phyloP scores from a whole-genome alignment of 2,888 invertebrate genomes.

The Leuctra nigra region DNA sequence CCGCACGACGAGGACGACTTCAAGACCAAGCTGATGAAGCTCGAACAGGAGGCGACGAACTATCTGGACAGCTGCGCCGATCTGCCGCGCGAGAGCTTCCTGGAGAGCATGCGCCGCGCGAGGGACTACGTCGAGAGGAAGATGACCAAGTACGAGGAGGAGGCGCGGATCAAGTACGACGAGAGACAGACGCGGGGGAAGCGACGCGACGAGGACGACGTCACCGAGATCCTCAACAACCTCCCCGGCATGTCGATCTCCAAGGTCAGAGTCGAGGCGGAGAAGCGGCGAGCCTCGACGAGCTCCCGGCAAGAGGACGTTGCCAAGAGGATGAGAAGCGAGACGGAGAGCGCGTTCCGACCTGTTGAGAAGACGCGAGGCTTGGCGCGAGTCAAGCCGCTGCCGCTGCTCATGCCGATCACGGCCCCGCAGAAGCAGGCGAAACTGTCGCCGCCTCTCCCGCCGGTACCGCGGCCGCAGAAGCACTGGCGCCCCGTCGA shows the following conservation, averaged over 20 bases:
- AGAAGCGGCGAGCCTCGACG: no score
- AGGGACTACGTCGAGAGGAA: not conserved
- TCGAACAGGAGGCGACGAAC: not conserved
- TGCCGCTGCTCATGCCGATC: slow-evolving; percentile 8
- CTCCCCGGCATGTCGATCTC: slow-evolving; percentile 8
- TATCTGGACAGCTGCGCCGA: not conserved
- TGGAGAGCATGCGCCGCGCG: not conserved
- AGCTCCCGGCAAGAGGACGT: not conserved
- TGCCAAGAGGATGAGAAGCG: no score
- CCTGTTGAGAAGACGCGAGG: no score
- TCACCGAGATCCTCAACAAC: not conserved
- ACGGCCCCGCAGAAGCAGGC: not conserved
- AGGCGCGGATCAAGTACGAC: not conserved
- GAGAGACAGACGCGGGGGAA: not conserved
- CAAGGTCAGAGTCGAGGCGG: not conserved
- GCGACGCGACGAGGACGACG: not conserved
- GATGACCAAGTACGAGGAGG: not conserved
- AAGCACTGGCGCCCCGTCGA: not conserved
- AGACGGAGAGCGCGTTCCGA: not conserved
- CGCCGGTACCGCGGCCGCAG: not conserved
- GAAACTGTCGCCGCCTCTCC: no score
- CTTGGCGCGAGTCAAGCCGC: not conserved
- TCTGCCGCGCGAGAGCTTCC: not conserved
- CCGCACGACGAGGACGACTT: not conserved
- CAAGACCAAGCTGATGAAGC: slow-evolving; percentile 1